Evolutionary conservation across 2,113 vertebrate genomes (phyloP).

Genomic region (Oplegnathus fasciatus): DNA sequence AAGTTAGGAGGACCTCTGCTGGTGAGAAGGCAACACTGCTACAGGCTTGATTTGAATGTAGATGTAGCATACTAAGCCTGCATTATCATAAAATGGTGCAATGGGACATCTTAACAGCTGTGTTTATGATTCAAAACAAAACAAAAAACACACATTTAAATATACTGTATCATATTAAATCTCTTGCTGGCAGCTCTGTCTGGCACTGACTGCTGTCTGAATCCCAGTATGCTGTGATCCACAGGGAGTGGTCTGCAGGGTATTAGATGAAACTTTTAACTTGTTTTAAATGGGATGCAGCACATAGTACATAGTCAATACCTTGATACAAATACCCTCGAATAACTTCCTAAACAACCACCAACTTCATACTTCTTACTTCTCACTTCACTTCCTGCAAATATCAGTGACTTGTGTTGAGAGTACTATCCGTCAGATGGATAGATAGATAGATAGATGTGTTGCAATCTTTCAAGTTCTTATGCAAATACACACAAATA

Average conservation of each 20-base stretch:
- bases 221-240: neutral
- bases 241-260: neutral
- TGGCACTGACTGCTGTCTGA: neutral
- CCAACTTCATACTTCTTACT: neutral
- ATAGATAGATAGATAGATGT: neutral
- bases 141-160: neutral
- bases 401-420: neutral
- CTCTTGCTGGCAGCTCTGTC: neutral
- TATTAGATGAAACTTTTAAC: too few relatives aligned
- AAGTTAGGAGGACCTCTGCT: slow-evolving; percentile 50
- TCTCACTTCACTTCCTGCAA: neutral
- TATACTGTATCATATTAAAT: neutral
- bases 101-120: neutral
- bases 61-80: neutral
- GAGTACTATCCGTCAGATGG: too few relatives aligned
- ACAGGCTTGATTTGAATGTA: neutral
- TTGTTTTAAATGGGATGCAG: neutral
- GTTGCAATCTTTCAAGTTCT: neutral
- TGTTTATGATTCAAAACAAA: neutral
- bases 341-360: neutral
- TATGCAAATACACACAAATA: neutral
- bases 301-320: neutral
- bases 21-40: slow-evolving; percentile 28
- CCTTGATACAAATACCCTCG: too few relatives aligned
- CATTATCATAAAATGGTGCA: neutral